These are phyloP conservation scores for Synanthedon formicaeformis DNA, from an alignment of 2,888 invertebrate genomes.

Conservation along the genomic window DNA sequence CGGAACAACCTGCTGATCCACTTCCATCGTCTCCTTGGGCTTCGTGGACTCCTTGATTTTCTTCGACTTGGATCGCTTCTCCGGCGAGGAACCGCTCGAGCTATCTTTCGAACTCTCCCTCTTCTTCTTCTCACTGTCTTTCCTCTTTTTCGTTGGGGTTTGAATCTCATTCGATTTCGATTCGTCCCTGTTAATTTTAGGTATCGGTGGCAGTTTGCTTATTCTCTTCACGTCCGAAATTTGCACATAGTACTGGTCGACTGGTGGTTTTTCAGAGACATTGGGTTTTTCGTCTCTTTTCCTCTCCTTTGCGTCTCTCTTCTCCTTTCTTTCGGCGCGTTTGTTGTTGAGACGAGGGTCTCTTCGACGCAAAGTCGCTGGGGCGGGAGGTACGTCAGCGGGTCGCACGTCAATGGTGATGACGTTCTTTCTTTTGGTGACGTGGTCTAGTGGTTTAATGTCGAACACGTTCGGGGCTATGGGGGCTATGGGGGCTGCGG, in stretches of 20 bases:
- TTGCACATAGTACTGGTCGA: slow-evolving; percentile 23
- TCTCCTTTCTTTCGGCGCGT: slow-evolving; percentile 7
- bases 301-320: slow-evolving; percentile 4
- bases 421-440: slow-evolving; percentile 54
- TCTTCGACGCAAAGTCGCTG: slow-evolving; percentile 12
- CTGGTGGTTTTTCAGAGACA: slow-evolving; percentile 1
- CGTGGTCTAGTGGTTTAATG: slow-evolving; percentile 51
- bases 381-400: slow-evolving; percentile 14
- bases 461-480: slow-evolving; percentile 58
- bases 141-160: slow-evolving; percentile 18
- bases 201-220: slow-evolving; percentile 55
- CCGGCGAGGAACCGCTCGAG: slow-evolving; percentile 26
- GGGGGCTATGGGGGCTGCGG: slow-evolving; percentile 18
- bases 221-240: slow-evolving; percentile 38
- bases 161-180: slow-evolving; percentile 10
- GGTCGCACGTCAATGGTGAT: slow-evolving; percentile 57
- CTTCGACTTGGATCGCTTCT: slow-evolving; percentile 22
- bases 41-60: slow-evolving; percentile 10
- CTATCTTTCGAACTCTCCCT: slow-evolving; percentile 14
- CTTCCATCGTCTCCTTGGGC: slow-evolving; percentile 16
- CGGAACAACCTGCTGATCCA: slow-evolving; percentile 15
- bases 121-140: slow-evolving; percentile 20
- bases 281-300: slow-evolving; percentile 4
- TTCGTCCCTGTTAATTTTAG: slow-evolving; percentile 34
- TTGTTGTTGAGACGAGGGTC: slow-evolving; percentile 20